Percentiles rank a stretch among this genome's conserved stretches.
These are phyloP conservation scores for Sipha maydis DNA, from an alignment of 2,888 invertebrate species.

Conservation along the genomic window DNA sequence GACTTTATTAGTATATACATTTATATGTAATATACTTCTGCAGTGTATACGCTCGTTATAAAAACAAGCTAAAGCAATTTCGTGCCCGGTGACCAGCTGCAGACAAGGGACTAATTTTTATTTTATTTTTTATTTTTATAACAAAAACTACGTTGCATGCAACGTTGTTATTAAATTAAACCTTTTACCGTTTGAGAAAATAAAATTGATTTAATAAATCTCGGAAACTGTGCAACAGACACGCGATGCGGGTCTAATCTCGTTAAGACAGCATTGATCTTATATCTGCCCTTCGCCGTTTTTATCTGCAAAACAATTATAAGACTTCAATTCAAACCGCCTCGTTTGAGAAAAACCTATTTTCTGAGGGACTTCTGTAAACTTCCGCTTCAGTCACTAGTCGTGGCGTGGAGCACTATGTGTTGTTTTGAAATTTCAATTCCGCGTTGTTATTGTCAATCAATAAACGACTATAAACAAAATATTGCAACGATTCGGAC, in stretches of 20 bases:
- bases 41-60: no score
- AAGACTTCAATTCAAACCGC: background rate
- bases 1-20: background rate
- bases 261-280: background rate
- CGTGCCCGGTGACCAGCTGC: background rate
- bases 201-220: conserved; percentile 6
- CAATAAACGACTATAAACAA: background rate
- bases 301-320: background rate
- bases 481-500: no score
- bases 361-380: background rate
- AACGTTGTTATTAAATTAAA: background rate
- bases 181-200: background rate
- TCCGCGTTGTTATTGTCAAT: background rate
- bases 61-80: background rate
- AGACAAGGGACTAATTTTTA: background rate
- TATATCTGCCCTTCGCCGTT: background rate
- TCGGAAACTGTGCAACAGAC: background rate
- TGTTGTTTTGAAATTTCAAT: background rate
- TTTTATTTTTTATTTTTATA: conserved; percentile 7
- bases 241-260: background rate
- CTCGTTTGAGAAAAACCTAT: background rate
- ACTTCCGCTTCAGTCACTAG: no score
- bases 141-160: background rate
- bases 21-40: no score
- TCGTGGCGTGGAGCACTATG: no score